Percentiles rank a stretch among this genome's conserved stretches.
Evolutionary conservation across 2,797 vertebrate species (phyloP).

Genomic region (Spizella passerina): DNA sequence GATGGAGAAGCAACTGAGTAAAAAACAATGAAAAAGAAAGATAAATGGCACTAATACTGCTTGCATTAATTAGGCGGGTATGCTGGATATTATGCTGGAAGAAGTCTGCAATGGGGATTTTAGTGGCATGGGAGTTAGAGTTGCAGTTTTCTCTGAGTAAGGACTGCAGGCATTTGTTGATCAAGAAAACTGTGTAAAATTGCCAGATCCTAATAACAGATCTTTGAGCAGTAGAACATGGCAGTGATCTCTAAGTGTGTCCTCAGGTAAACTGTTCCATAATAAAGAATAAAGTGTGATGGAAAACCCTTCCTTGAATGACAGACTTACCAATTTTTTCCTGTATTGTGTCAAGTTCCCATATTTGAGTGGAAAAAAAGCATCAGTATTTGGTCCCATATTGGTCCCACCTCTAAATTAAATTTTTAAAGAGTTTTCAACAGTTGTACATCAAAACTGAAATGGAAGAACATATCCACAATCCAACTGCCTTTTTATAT

Average conservation of each 20-base stretch:
- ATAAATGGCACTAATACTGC: slow-evolving; percentile 25
- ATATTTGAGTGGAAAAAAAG: not conserved
- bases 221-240: not conserved
- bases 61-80: slow-evolving; percentile 48
- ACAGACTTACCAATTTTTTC: not conserved
- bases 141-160: not conserved
- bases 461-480: not conserved
- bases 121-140: not conserved
- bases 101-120: slow-evolving; percentile 9
- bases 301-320: not conserved
- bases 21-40: slow-evolving; percentile 58
- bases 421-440: not conserved
- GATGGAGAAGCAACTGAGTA: slow-evolving; percentile 43
- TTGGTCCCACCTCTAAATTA: not conserved
- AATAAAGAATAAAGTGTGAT: not conserved
- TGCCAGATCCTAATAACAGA: not conserved
- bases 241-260: not conserved
- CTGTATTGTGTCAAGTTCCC: not conserved
- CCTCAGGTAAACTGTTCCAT: not conserved
- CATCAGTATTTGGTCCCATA: not conserved
- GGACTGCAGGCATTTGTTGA: not conserved
- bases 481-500: not conserved
- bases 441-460: not conserved
- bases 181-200: not conserved
- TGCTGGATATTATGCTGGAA: slow-evolving; percentile 38